phyloP scores from a whole-genome alignment of 2,888 invertebrate genomes.

The Melangyna quadrimaculata region DNA sequence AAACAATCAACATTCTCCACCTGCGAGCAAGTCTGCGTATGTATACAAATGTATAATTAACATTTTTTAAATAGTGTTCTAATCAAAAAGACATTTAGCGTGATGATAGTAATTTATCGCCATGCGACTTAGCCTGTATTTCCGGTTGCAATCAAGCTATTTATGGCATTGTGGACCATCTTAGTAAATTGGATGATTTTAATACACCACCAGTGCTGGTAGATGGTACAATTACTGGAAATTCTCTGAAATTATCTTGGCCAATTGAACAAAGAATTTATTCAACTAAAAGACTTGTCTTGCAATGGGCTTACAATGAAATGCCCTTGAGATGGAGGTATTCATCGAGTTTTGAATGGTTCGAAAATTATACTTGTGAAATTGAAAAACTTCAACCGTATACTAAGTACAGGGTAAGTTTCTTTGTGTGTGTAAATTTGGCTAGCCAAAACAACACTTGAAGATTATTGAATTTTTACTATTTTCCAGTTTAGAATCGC shows the following conservation, averaged over 20 bases:
- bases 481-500: constrained; percentile 92
- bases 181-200: constrained; percentile 33
- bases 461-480: not conserved
- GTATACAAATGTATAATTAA: constrained; percentile 80
- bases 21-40: constrained; percentile 92
- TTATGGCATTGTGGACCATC: constrained; percentile 72
- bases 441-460: no score
- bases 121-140: constrained; percentile 78
- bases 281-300: constrained; percentile 83
- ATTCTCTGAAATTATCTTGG: constrained; percentile 46
- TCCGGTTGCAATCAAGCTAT: constrained; percentile 78
- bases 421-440: constrained; percentile 29
- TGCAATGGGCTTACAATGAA: constrained; percentile 89
- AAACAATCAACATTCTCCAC: constrained; percentile 88
- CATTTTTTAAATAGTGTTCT: not conserved
- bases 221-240: constrained; percentile 18
- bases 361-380: constrained; percentile 84
- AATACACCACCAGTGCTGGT: constrained; percentile 10
- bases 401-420: constrained; percentile 93
- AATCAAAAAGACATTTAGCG: constrained; percentile 27
- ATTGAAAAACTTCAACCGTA: constrained; percentile 92
- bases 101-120: constrained; percentile 75
- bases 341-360: constrained; percentile 81
- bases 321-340: constrained; percentile 89
- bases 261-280: constrained; percentile 80